These are phyloP conservation scores for Macrobrachium rosenbergii DNA, from an alignment of 1,140 invertebrate species.

Conservation along the genomic window DNA sequence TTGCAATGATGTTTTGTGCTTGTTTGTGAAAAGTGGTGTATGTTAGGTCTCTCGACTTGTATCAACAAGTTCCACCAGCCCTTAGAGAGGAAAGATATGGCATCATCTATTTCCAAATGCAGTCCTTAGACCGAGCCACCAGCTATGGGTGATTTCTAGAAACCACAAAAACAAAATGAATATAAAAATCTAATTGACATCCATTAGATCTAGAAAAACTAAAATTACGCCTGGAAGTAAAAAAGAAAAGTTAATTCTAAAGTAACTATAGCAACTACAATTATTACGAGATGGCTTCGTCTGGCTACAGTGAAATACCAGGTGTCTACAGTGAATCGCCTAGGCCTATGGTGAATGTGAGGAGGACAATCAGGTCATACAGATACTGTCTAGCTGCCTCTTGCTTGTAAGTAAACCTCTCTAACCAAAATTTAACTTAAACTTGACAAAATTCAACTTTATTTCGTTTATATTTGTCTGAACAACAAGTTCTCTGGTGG, in stretches of 20 bases:
- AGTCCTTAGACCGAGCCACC: too few relatives aligned
- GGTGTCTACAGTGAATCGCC: slow-evolving; percentile 40
- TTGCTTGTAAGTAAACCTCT: slow-evolving; percentile 8
- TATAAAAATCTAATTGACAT: background rate
- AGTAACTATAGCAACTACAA: background rate
- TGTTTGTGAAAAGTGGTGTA: too few relatives aligned
- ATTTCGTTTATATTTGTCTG: background rate
- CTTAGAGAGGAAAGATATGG: too few relatives aligned
- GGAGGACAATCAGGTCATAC: slow-evolving; percentile 18
- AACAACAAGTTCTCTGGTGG: background rate
- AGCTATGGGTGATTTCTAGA: too few relatives aligned
- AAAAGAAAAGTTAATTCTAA: background rate
- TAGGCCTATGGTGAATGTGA: slow-evolving; percentile 2
- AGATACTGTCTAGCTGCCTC: background rate
- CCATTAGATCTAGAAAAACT: background rate
- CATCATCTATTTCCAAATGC: too few relatives aligned
- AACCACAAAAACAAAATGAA: too few relatives aligned
- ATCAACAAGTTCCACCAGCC: too few relatives aligned
- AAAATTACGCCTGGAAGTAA: too few relatives aligned
- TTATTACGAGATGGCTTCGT: background rate
- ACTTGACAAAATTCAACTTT: too few relatives aligned
- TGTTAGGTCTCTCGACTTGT: too few relatives aligned
- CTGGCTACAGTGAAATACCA: slow-evolving; percentile 20
- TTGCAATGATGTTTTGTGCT: too few relatives aligned
- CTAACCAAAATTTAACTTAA: too few relatives aligned